Conservation (phyloP, 2,113 vertebrate genomes). For the Mormyrus lacerda region DNA sequence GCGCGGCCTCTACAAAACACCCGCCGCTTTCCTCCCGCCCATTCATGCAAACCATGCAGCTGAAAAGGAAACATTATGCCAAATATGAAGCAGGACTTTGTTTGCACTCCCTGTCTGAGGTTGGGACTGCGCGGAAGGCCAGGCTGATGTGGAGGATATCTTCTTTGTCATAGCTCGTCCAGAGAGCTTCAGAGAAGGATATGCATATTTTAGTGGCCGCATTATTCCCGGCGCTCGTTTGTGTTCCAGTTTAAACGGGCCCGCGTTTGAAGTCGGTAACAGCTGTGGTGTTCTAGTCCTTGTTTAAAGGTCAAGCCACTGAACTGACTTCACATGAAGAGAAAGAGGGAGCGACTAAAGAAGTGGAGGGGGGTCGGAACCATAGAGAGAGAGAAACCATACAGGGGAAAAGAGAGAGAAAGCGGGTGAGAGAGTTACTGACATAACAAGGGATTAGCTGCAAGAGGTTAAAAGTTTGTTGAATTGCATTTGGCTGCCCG, state of each 20-base stretch:
- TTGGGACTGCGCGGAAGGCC: not conserved
- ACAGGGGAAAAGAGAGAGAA: conserved; percentile 40
- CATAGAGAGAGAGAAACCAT: conserved; percentile 28
- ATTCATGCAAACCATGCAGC: not conserved
- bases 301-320: conserved; percentile 67
- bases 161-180: conserved; percentile 46
- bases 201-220: conserved; percentile 66
- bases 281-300: conserved; percentile 67
- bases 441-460: conserved; percentile 59
- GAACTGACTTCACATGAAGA: conserved; percentile 61
- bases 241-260: conserved; percentile 45
- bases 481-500: conserved; percentile 66
- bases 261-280: conserved; percentile 66
- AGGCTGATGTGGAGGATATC: conserved; percentile 25
- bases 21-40: not conserved
- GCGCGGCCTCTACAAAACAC: not conserved
- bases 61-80: conserved; percentile 15
- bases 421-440: conserved; percentile 53
- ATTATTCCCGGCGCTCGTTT: conserved; percentile 40
- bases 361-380: conserved; percentile 41
- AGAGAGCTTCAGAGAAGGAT: conserved; percentile 54
- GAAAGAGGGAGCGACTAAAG: conserved; percentile 29
- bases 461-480: conserved; percentile 70
- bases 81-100: conserved; percentile 11
- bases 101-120: conserved; percentile 5